Conservation (phyloP, 2,888 invertebrate species). For the Habroteleia sp. region DNA sequence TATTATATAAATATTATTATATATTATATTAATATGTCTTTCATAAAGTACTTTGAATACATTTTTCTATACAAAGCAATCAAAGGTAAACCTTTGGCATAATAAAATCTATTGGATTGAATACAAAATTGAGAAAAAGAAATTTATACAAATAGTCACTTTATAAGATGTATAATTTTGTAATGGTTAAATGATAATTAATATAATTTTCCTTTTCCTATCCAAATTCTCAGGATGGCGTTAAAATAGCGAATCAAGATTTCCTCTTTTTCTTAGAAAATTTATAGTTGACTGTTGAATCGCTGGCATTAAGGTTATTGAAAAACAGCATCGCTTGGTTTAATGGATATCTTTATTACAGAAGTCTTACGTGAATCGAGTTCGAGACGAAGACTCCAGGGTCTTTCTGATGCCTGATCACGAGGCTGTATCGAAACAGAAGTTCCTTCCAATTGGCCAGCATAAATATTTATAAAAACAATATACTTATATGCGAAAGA, state of each 20-base stretch:
- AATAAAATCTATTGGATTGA: too few species aligned
- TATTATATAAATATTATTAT: too few species aligned
- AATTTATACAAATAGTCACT: too few species aligned
- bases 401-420: conserved; percentile 61
- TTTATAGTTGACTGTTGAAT: conserved; percentile 33
- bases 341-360: conserved; percentile 75
- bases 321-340: conserved; percentile 57
- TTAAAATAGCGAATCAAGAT: conserved; percentile 40
- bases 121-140: too few species aligned
- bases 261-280: conserved; percentile 2
- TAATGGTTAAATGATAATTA: too few species aligned
- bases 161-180: too few species aligned
- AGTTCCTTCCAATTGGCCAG: conserved; percentile 71
- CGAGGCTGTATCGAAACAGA: conserved; percentile 59
- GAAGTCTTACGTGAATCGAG: conserved; percentile 61
- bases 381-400: conserved; percentile 54
- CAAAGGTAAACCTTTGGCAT: too few species aligned
- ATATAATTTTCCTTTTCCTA: not conserved
- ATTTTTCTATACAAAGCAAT: too few species aligned
- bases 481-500: conserved; percentile 77
- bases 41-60: too few species aligned
- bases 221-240: conserved; percentile 16
- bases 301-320: conserved; percentile 21
- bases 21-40: too few species aligned
- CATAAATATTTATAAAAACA: conserved; percentile 79